Evolutionary conservation across 2,888 invertebrate genomes (phyloP), one percentile per base, ranked within the genome.

Genomic region (Synergus laeviventris): DNA sequence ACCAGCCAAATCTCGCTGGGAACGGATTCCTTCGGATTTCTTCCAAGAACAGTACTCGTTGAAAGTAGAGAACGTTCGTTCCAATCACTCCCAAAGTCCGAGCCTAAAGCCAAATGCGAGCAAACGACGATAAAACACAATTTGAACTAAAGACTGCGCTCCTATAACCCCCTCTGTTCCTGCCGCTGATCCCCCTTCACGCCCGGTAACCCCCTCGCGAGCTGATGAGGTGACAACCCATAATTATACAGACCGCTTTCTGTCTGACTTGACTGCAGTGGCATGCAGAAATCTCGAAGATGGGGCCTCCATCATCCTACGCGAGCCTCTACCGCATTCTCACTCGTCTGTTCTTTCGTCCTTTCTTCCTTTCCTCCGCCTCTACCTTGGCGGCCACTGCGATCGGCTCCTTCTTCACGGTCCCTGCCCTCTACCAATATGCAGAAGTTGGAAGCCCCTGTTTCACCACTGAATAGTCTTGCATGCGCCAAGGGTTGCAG

Each of bases 221-320:
- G 87, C 89, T 91, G 91, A 91, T 90, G 91, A 91, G 90, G 91
- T 90, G 91, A 91, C 91, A 91, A 91, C 91, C 91, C 88, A 89
- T 89, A 91, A 91, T 91, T 91, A 91, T 90, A 90, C 87, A 88
- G 88, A 88, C 89, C 89, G 87, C 89, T 90, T 89, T 89, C 89
- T 88, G 90, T 90, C 90, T 90, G 89, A 86, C 80, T 87, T 89
- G 87, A 87, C 89, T 87, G 89, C 88, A 90, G 89, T 89, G 89
- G 90, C 90, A 89, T 90, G 89, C 87, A 86, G 82, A 78, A 85
- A 85, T 83, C 84, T 81, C 81, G 78, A 75, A 78, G 85, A 85
- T 82, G 84, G 85, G 85, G 86, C 89, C 85, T 87, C 87, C 86
- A 87, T 86, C 89, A 89, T 87, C 85, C 86, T 85, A 84, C 85